Conservation (phyloP, 2,888 invertebrate genomes). For the Pristionchus arcanus region DNA sequence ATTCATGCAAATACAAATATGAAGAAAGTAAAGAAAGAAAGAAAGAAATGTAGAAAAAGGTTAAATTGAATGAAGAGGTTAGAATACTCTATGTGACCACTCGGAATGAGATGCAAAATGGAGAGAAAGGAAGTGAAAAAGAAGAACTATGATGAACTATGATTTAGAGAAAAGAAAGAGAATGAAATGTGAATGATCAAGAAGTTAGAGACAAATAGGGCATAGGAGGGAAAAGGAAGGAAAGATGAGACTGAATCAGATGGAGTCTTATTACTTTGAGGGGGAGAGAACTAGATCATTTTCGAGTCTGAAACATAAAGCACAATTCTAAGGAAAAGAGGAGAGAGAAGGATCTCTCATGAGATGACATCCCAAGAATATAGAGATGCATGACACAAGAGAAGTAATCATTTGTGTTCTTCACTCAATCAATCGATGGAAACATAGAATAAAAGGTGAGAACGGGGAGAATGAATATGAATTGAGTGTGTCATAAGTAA, state of each 20-base stretch:
- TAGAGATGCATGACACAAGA: too few relatives aligned
- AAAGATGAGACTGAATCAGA: constrained; percentile 9
- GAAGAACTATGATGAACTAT: background rate
- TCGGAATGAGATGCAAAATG: constrained; percentile 25
- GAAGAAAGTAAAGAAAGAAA: background rate
- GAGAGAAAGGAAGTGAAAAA: background rate
- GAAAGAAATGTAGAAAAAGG: background rate
- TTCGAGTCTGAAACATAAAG: background rate
- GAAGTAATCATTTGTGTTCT: too few relatives aligned
- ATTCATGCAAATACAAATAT: background rate
- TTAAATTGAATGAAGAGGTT: constrained; percentile 8
- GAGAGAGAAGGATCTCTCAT: background rate
- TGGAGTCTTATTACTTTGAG: constrained; percentile 3
- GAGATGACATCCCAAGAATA: background rate
- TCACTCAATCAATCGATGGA: too few relatives aligned
- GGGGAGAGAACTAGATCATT: background rate
- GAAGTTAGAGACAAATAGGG: background rate
- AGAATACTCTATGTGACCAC: background rate
- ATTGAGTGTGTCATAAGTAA: background rate
- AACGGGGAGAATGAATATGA: background rate
- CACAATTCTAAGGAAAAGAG: background rate
- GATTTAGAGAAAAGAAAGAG: background rate
- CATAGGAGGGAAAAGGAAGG: background rate
- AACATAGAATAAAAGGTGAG: background rate
- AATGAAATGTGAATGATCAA: background rate